These are phyloP conservation scores for Ypsolopha sequella DNA, from an alignment of 2,888 invertebrate genomes.

Conservation along the genomic window DNA sequence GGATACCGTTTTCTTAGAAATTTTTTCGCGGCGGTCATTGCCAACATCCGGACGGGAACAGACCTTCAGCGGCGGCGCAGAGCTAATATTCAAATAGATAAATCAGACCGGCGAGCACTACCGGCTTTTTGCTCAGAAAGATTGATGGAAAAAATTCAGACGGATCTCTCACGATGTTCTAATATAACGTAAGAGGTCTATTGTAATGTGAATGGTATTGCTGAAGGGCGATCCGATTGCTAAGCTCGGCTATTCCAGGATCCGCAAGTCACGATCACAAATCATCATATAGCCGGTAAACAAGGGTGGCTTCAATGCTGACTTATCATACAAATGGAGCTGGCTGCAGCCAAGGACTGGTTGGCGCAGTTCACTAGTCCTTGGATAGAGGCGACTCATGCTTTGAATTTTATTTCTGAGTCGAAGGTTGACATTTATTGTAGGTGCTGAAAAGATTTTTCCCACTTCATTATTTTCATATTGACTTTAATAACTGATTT, in stretches of 20 bases:
- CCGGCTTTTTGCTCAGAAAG: conserved; percentile 46
- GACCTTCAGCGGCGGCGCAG: conserved; percentile 8
- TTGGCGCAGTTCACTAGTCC: neutral
- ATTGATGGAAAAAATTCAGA: conserved; percentile 48
- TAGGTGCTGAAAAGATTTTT: too few species aligned
- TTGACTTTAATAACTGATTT: too few species aligned
- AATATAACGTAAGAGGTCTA: conserved; percentile 29
- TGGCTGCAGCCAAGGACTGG: neutral
- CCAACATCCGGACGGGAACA: too few species aligned
- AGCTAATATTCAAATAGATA: conserved; percentile 61
- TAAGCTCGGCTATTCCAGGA: conserved; percentile 23
- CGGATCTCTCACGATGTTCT: conserved; percentile 26
- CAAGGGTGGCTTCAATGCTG: neutral
- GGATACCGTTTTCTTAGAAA: too few species aligned
- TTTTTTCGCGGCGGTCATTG: too few species aligned
- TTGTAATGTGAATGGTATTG: conserved; percentile 39
- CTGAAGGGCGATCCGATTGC: conserved; percentile 28
- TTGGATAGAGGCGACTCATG: too few species aligned
- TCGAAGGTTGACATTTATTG: too few species aligned
- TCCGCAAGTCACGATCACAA: conserved; percentile 41
- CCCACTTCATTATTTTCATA: too few species aligned
- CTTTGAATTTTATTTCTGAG: too few species aligned
- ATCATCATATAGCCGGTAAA: conserved; percentile 6
- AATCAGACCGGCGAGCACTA: conserved; percentile 41
- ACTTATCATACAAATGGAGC: neutral